Conservation (phyloP, 2,113 vertebrate genomes). For the Crotalus viridis region DNA sequence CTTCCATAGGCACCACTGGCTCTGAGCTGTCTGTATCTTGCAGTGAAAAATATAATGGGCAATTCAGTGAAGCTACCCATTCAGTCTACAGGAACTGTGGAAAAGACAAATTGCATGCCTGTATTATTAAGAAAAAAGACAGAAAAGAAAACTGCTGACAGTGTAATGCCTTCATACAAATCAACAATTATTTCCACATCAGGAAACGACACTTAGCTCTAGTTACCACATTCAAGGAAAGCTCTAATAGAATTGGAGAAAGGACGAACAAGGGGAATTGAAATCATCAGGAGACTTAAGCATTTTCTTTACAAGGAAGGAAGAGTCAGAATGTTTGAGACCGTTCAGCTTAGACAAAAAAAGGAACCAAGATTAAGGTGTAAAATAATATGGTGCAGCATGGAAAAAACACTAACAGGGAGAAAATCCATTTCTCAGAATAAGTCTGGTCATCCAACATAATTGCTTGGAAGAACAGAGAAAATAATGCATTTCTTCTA, state of each 20-base stretch:
- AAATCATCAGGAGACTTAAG: not conserved
- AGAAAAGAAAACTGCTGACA: not conserved
- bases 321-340: not conserved
- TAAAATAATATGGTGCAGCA: not conserved
- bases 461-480: not conserved
- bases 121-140: not conserved
- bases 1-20: not conserved
- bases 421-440: not conserved
- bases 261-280: not conserved
- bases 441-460: not conserved
- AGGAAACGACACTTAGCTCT: not conserved
- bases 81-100: not conserved
- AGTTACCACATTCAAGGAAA: not conserved
- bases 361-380: not conserved
- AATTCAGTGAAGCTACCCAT: not conserved
- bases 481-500: not conserved
- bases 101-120: not conserved
- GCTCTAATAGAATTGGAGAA: not conserved
- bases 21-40: not conserved
- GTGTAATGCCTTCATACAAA: not conserved
- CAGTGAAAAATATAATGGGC: not conserved
- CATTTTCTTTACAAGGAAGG: not conserved
- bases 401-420: not conserved
- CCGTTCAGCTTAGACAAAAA: not conserved
- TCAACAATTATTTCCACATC: not conserved